Base-by-base conservation (phyloP, 1,140 invertebrate species). In the Hylaeus anthracinus region DNA sequence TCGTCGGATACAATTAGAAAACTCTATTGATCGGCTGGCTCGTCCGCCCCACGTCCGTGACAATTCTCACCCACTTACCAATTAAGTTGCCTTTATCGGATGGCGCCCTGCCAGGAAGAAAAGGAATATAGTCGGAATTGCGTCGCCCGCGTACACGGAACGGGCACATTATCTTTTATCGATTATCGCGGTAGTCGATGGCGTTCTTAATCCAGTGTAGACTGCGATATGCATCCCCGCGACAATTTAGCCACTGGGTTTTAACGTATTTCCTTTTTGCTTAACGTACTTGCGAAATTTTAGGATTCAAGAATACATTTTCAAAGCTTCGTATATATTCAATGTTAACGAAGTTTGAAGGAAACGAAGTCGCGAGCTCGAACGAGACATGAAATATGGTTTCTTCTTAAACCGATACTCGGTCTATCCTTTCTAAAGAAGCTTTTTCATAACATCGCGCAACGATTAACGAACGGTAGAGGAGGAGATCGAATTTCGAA, bases 1-100 rank as follows among this genome's bases (percentile, higher is more conserved):
- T 77, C 78, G 53, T 60, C 64, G 60, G 5, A 48, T 73, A 37
- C 41, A 72, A 81, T 63, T 81, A 76, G 72, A 80, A 85, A 85
- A 85, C 51, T 84, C 72, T 80, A 85, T 85, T 63, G 78, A 86
- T 85, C 83, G 84, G 5, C 39, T 43, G n/a, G 2, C 26, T 26
- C 15, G 51, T 53, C 5, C 55, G 72, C 55, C 74, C 67, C 70
- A 48, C 58, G 69, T 79, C 43, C 72, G 65, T 63, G 75, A 84
- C 84, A 81, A 85, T 85, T 85, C 63, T 85, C 84, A 70, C 84
- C 77, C 83, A 85, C 84, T 86, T 77, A 77, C 58, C 84, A 80
- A 86, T 86, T 77, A 81, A 81, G 69, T 72, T 48, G 39, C 66
- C 78, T 85, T 83, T 85, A 80, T 84, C 53, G 72, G 56, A 63